Percentiles rank a stretch among this genome's conserved stretches.
Conservation (phyloP, 2,888 invertebrate genomes). For the Drosophila gaucha region DNA sequence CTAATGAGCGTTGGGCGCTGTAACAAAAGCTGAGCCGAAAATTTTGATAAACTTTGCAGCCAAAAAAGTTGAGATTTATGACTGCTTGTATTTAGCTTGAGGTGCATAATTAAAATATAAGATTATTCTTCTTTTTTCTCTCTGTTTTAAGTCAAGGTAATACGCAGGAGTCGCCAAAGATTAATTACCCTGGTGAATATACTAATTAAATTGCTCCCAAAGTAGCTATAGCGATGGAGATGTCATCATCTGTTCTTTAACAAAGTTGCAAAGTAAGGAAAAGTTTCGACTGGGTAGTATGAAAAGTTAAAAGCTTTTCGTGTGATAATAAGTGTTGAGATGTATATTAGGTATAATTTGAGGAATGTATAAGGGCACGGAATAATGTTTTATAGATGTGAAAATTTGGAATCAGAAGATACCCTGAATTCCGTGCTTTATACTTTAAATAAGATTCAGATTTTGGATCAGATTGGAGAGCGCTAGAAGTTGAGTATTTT, state of each 20-base stretch:
- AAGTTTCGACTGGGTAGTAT: neutral
- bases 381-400: no score
- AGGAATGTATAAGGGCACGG: no score
- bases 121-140: constrained; percentile 10
- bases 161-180: constrained; percentile 13
- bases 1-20: constrained; percentile 53
- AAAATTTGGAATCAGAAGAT: no score
- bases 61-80: constrained; percentile 70
- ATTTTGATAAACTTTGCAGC: constrained; percentile 55
- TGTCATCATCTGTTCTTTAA: constrained; percentile 4
- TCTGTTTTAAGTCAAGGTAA: constrained; percentile 9
- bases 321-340: constrained; percentile 2
- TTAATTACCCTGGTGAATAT: constrained; percentile 16
- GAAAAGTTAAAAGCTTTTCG: constrained; percentile 1
- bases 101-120: constrained; percentile 42
- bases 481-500: no score
- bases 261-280: neutral
- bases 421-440: no score
- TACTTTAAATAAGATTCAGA: no score
- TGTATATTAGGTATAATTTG: no score
- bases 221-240: neutral
- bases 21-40: constrained; percentile 22
- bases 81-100: constrained; percentile 18
- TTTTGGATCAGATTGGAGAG: no score
- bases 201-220: constrained; percentile 23